Base-by-base conservation (phyloP, 2,888 invertebrate species). In the Criorhina ranunculi region DNA sequence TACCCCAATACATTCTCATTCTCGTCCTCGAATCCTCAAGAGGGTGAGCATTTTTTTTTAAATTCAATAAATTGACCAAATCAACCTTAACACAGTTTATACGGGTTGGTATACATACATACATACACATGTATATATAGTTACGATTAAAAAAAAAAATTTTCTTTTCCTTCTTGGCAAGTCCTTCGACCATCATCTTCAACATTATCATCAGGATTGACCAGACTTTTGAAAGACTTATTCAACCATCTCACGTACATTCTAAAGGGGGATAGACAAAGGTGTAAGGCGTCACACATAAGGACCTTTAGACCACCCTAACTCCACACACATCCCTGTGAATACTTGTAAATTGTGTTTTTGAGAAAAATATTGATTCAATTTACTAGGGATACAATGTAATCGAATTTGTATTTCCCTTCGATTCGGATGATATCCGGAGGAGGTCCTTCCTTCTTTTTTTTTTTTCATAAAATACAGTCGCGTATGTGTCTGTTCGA, bases 341-440 rank as follows among this genome's bases (percentile, higher is more conserved):
- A 57, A 57, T 37, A n/a, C 35, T 49, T 42, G 66, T 66, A 76
- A 66, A 76, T 59, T 66, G 40, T 40, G 19, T 67, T 55, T 67
- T 55, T 67, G 35, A 57, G 62, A 76, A 81, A 76, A 77, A 70
- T 77, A 82, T 82, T 77, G 70, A 82, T 82, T 77, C 81, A 82
- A 76, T 82, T 76, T 72, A 81, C 59, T 31, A 64, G 51, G 64
- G 70, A 77, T 82, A 77, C 59, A 76, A 40, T 77, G 76, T 82
- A 82, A 82, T 82, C 69, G 81, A 82, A 82, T 72, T 72, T 64
- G 66, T 82, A 77, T 66, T 72, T 70, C 70, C 77, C 33, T 70
- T 77, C 66, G 31, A 80, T 75, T 57, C 53, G 75, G 73, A 24
- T 57, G 42, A 67, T 80, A 80, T 80, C 73, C 75, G 69, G 60